phyloP scores from a whole-genome alignment of 1,140 invertebrate genomes.

The Polypedilum vanderplanki region DNA sequence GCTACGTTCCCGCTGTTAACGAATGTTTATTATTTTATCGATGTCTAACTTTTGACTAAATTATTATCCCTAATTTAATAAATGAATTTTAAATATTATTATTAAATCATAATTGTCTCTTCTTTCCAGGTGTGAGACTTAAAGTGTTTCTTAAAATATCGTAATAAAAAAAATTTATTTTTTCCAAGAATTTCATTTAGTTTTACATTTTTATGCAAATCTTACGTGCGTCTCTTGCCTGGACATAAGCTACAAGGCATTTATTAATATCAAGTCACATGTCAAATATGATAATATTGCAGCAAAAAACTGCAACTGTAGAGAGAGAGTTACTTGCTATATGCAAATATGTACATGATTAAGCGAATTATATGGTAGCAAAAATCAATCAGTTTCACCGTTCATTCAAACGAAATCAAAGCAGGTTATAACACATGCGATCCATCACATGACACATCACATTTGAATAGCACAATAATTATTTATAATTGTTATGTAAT shows the following conservation, averaged over 20 bases:
- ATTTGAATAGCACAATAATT: conserved; percentile 14
- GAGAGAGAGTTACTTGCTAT: background rate
- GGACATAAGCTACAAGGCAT: background rate
- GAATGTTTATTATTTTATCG: conserved; percentile 19
- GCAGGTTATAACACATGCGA: background rate
- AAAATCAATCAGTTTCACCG: conserved; percentile 26
- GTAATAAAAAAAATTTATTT: too few species aligned
- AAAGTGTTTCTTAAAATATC: too few species aligned
- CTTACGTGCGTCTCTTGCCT: too few species aligned
- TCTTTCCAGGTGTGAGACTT: background rate
- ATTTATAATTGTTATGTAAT: conserved; percentile 15
- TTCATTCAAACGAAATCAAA: background rate
- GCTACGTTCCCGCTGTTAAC: background rate
- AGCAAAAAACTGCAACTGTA: too few species aligned
- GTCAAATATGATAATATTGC: background rate
- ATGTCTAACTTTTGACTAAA: background rate
- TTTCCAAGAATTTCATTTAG: too few species aligned
- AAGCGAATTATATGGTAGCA: conserved; percentile 21
- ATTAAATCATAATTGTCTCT: background rate
- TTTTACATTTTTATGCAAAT: too few species aligned
- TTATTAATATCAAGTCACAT: background rate
- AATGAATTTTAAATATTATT: conserved; percentile 8
- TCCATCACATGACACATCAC: conserved; percentile 12
- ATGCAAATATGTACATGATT: conserved; percentile 5
- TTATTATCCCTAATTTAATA: background rate